Evolutionary conservation across 2,888 invertebrate species (phyloP).

Genomic region (Pammene fasciana): DNA sequence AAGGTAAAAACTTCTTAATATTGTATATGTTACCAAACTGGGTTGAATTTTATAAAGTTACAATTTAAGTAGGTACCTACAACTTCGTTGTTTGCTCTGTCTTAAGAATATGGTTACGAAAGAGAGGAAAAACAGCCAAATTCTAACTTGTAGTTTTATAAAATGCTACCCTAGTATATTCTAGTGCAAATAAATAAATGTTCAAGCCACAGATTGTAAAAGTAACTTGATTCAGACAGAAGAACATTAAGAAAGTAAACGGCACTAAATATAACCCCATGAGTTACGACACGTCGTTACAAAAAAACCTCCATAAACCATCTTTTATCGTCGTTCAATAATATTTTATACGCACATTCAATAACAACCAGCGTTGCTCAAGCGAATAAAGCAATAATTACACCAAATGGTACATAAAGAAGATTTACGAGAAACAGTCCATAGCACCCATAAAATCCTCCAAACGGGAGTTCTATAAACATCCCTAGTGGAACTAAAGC

Average conservation of each 20-base stretch:
- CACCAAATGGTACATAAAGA: slow-evolving; percentile 68
- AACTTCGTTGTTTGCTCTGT: too few species aligned
- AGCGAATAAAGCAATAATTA: slow-evolving; percentile 80
- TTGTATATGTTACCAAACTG: too few species aligned
- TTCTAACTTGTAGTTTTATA: too few species aligned
- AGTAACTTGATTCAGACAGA: too few species aligned
- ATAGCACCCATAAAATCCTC: slow-evolving; percentile 68
- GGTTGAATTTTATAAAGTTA: too few species aligned
- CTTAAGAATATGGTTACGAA: too few species aligned
- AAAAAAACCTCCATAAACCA: slow-evolving; percentile 71
- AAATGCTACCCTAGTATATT: too few species aligned
- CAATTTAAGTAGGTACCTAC: too few species aligned
- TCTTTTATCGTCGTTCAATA: slow-evolving; percentile 79
- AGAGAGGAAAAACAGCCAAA: too few species aligned
- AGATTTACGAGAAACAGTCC: slow-evolving; percentile 70
- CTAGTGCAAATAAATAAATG: too few species aligned
- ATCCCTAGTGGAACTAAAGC: slow-evolving; percentile 73
- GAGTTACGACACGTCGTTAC: slow-evolving; percentile 58
- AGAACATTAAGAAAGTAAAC: neutral
- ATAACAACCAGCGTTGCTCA: slow-evolving; percentile 75
- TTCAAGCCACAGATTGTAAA: too few species aligned
- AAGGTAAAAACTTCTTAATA: too few species aligned
- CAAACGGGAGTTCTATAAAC: slow-evolving; percentile 75
- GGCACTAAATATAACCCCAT: slow-evolving; percentile 50
- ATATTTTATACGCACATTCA: slow-evolving; percentile 79